These are phyloP conservation scores for Idris sp. DNA, from an alignment of 1,140 invertebrate species.

Conservation along the genomic window DNA sequence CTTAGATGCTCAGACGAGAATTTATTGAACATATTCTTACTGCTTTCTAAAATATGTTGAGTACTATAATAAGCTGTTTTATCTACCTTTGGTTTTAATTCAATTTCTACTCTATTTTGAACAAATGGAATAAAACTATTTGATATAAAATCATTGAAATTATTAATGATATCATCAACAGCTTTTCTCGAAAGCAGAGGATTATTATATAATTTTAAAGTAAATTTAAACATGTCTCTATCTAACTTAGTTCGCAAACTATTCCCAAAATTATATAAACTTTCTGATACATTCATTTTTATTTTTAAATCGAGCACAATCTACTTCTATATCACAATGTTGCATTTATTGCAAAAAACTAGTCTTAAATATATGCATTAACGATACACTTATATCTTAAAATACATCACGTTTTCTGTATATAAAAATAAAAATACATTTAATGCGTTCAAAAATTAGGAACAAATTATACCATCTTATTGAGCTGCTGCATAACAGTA, in stretches of 20 bases:
- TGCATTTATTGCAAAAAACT: no score
- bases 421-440: no score
- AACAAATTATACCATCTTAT: no score
- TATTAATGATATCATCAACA: slow-evolving; percentile 26
- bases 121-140: slow-evolving; percentile 39
- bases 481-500: slow-evolving; percentile 2
- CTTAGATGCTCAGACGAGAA: slow-evolving; percentile 29
- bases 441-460: no score
- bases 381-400: no score
- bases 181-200: slow-evolving; percentile 44
- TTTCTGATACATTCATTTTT: no score
- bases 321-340: no score
- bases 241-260: slow-evolving; percentile 11
- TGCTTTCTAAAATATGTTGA: slow-evolving; percentile 37
- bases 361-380: no score
- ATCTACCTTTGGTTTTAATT: slow-evolving; percentile 22
- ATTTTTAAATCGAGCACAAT: no score
- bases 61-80: slow-evolving; percentile 20
- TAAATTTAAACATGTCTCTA: slow-evolving; percentile 44
- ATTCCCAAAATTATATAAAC: no score
- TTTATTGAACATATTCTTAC: slow-evolving; percentile 27
- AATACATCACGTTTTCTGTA: no score
- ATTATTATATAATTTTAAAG: slow-evolving; percentile 43
- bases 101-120: slow-evolving; percentile 28
- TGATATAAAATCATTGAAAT: slow-evolving; percentile 27